Conservation (phyloP, 2,797 vertebrate genomes). For the Sebastes glaucus region DNA sequence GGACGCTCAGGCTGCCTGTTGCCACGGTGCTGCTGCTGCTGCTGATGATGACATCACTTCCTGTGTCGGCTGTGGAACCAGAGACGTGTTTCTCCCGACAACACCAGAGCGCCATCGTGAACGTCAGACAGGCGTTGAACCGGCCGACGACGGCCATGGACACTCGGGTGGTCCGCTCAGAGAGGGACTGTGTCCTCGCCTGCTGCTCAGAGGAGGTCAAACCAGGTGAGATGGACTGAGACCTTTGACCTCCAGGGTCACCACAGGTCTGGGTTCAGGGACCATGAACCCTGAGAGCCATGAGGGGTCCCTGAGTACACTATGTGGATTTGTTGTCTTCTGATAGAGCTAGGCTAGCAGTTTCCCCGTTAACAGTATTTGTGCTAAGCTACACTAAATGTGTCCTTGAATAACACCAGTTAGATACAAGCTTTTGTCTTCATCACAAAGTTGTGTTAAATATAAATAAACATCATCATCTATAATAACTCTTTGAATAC, state of each 20-base stretch:
- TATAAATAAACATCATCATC: too few species aligned
- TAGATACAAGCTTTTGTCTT: too few species aligned
- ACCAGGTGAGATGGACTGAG: conserved; percentile 62
- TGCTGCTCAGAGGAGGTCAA: conserved; percentile 81
- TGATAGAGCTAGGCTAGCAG: too few species aligned
- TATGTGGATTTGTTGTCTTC: too few species aligned
- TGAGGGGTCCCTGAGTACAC: neutral
- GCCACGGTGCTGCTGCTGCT: neutral
- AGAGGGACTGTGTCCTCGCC: conserved; percentile 80
- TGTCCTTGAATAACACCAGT: too few species aligned
- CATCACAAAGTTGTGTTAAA: too few species aligned
- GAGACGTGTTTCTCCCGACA: conserved; percentile 83
- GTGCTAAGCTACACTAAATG: too few species aligned
- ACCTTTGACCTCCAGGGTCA: neutral
- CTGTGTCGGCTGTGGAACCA: conserved; percentile 29
- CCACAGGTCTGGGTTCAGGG: too few species aligned
- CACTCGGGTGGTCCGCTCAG: conserved; percentile 43
- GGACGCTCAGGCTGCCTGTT: conserved; percentile 20
- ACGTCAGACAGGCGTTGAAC: conserved; percentile 56
- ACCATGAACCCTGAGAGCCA: neutral
- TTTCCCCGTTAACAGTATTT: too few species aligned
- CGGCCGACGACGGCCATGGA: conserved; percentile 46
- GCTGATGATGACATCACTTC: conserved; percentile 17
- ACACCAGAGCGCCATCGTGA: conserved; percentile 69
- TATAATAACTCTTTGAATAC: too few species aligned